A percentile compares a stretch with the other conserved stretches of the same genome.
These are phyloP conservation scores for Acyrthosiphon pisum DNA, from an alignment of 1,140 invertebrate genomes.

Conservation along the genomic window DNA sequence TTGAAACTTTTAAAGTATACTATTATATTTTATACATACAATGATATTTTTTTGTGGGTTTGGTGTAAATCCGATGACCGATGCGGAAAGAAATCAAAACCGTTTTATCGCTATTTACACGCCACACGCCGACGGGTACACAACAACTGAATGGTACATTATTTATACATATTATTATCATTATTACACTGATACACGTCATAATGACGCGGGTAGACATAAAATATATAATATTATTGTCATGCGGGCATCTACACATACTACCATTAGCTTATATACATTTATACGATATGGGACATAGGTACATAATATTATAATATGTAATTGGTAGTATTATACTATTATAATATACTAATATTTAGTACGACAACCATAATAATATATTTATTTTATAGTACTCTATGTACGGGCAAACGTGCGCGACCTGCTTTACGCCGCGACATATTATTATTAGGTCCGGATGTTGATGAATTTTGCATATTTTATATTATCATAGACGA, in stretches of 20 bases:
- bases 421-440: too few species aligned
- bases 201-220: neutral
- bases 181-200: neutral
- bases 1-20: too few species aligned
- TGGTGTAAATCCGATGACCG: too few species aligned
- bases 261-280: neutral
- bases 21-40: too few species aligned
- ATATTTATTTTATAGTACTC: too few species aligned
- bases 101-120: neutral
- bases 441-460: too few species aligned
- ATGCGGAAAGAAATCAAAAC: conserved; percentile 15
- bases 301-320: neutral
- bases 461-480: too few species aligned
- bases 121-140: neutral
- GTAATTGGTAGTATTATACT: neutral
- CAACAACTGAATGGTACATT: neutral
- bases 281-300: neutral
- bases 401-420: too few species aligned
- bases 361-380: neutral
- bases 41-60: too few species aligned
- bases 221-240: neutral
- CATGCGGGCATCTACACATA: neutral
- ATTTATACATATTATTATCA: neutral
- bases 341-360: neutral
- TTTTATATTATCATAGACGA: too few species aligned